A percentile compares a stretch with the other conserved stretches of the same genome.
phyloP scores from a whole-genome alignment of 2,888 invertebrate genomes.

The Bellardia bayeri region DNA sequence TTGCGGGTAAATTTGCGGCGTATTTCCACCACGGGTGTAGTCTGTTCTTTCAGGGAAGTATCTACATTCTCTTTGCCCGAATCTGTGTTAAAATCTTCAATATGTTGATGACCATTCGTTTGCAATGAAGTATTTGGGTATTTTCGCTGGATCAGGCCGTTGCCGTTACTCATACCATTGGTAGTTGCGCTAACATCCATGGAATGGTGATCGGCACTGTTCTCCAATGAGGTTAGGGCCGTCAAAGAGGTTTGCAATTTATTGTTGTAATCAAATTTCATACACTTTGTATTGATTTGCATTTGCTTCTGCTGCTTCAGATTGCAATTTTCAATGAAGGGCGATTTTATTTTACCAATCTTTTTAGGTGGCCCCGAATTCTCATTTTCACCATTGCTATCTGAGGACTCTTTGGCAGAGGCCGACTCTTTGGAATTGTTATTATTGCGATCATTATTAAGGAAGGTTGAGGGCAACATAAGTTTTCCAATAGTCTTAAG shows the following conservation, averaged over 20 bases:
- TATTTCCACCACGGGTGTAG: slow-evolving; percentile 77
- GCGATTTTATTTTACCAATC: slow-evolving; percentile 83
- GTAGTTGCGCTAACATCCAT: slow-evolving; percentile 69
- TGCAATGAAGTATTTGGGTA: slow-evolving; percentile 36
- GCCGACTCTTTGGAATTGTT: slow-evolving; percentile 51
- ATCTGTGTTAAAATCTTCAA: slow-evolving; percentile 76
- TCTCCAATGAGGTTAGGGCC: slow-evolving; percentile 72
- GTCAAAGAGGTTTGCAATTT: slow-evolving; percentile 25
- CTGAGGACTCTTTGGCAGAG: slow-evolving; percentile 7
- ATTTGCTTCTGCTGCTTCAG: slow-evolving; percentile 74
- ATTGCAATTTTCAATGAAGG: slow-evolving; percentile 81
- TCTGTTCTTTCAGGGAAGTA: slow-evolving; percentile 23
- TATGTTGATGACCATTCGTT: slow-evolving; percentile 51
- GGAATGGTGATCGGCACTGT: slow-evolving; percentile 74
- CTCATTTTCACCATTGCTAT: slow-evolving; percentile 53
- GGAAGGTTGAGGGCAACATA: slow-evolving; percentile 80
- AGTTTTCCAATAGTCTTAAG: slow-evolving; percentile 82
- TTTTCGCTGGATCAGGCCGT: slow-evolving; percentile 26
- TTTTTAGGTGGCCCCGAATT: slow-evolving; percentile 75
- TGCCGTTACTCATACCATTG: slow-evolving; percentile 8
- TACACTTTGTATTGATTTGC: slow-evolving; percentile 72
- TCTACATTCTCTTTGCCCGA: slow-evolving; percentile 82
- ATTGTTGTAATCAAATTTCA: slow-evolving; percentile 75
- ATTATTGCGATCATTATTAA: slow-evolving; percentile 77
- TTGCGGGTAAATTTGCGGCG: slow-evolving; percentile 78